A percentile compares a stretch with the other conserved stretches of the same genome.
phyloP scores from a whole-genome alignment of 2,113 vertebrate species.

The Phyllopteryx taeniolatus region DNA sequence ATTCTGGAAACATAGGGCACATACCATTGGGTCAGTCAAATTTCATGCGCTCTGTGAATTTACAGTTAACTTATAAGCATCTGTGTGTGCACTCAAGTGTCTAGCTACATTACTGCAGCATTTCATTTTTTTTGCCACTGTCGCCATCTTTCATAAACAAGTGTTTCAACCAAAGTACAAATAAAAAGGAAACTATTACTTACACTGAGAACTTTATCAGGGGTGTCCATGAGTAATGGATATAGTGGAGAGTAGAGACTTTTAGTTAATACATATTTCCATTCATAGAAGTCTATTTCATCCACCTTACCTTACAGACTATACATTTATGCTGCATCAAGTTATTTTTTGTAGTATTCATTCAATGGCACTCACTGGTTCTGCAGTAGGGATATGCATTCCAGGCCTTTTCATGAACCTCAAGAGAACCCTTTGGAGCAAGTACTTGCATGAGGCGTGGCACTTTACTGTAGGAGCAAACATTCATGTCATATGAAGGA shows the following conservation, averaged over 20 bases:
- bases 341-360: background rate
- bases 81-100: too few relatives aligned
- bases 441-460: conserved; percentile 81
- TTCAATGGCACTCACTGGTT: conserved; percentile 77
- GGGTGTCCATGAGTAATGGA: background rate
- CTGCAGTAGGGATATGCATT: conserved; percentile 97
- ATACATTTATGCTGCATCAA: background rate
- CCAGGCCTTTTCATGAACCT: conserved; percentile 94
- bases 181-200: conserved; percentile 22
- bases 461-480: conserved; percentile 84
- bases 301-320: background rate
- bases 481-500: too few relatives aligned
- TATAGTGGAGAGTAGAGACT: conserved; percentile 19
- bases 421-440: conserved; percentile 85
- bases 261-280: background rate
- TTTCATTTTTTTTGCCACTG: background rate
- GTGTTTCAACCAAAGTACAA: background rate
- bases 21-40: background rate
- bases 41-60: background rate
- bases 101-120: background rate
- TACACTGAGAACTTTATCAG: conserved; percentile 63
- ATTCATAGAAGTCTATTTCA: background rate
- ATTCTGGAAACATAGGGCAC: conserved; percentile 72
- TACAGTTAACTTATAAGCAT: background rate
- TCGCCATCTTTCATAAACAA: background rate